Evolutionary conservation across 2,113 vertebrate species (phyloP), one percentile per base, ranked within the genome.

Genomic region (Cynocephalus volans): DNA sequence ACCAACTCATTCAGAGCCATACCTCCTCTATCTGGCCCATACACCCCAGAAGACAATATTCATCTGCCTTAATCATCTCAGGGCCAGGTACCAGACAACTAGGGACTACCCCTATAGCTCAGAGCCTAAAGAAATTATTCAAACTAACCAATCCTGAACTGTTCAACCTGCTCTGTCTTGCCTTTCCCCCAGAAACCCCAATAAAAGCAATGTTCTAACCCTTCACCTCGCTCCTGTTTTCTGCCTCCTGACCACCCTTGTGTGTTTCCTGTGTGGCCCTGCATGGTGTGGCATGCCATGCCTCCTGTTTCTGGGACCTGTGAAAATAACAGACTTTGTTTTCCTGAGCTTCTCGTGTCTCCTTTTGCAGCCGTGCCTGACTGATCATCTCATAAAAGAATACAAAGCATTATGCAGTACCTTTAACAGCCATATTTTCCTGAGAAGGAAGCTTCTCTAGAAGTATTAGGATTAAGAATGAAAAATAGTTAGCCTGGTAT

Each of bases 351-450:
- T n/a, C 58, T 48, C n/a, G 1, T 52, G 84, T 70, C 36, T 80
- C 62, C 75, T 77, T n/a, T 18, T 79, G 52, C 23, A 45, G 62
- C 21, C 23, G 5, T 7, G 70, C 15, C 23, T 84, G 80, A 72
- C 31, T 69, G 6, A 36, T 9, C 17, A 93, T 70, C 31, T 54
- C n/a, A 52, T 13, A 73, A 82, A 88, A 45, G 45, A 94, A 64
- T 45, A 70, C 5, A 64, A 60, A 73, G 60, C 70, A 89, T 76
- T 76, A 96, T 18, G 52, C 13, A 72, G 77, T 50, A 69, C 62
- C 8, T 80, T 90, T 91, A 93, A 90, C 9, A 93, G 33, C 9
- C n/a, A 26, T 64, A 50, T 93, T 90, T 94, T 91, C 81, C 52
- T 84, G 24, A 80, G 36, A 62, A 75, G 58, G 79, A 45, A 23